Evolutionary conservation across 1,140 invertebrate genomes (phyloP).

Genomic region (Monochamus saltuarius): DNA sequence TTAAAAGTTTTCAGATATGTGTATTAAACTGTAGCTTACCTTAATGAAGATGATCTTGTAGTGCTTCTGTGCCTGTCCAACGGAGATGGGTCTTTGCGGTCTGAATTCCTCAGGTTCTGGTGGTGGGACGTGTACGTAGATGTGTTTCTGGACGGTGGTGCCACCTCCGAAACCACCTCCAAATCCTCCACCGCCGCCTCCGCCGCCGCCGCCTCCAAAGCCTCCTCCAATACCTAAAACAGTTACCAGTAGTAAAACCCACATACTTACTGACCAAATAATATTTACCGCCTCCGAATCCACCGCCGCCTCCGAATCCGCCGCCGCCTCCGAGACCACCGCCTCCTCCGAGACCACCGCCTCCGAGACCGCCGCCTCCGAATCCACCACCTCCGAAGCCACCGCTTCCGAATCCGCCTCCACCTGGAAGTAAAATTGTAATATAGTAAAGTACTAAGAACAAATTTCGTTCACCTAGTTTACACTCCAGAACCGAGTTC

Average conservation of each 20-base stretch:
- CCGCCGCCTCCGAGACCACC: slow-evolving; percentile 36
- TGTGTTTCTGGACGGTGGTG: slow-evolving; percentile 75
- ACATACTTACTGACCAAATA: too few species aligned
- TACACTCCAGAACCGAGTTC: too few species aligned
- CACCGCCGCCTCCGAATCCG: slow-evolving; percentile 32
- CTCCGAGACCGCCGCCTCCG: slow-evolving; percentile 18
- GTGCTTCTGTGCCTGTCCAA: slow-evolving; percentile 74
- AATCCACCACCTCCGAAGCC: slow-evolving; percentile 23
- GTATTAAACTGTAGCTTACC: slow-evolving; percentile 22
- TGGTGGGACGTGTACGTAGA: slow-evolving; percentile 80
- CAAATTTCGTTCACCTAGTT: too few species aligned
- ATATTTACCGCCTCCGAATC: slow-evolving; percentile 33
- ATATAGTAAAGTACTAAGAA: too few species aligned
- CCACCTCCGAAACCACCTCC: slow-evolving; percentile 55
- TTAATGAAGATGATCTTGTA: slow-evolving; percentile 92
- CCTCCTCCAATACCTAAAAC: slow-evolving; percentile 31
- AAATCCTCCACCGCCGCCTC: slow-evolving; percentile 32
- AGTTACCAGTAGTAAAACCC: not conserved
- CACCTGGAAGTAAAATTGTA: too few species aligned
- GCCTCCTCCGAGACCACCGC: slow-evolving; percentile 6
- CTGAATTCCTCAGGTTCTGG: slow-evolving; percentile 64
- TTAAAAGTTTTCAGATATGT: too few species aligned
- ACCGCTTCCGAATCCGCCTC: too few species aligned
- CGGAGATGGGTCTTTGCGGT: slow-evolving; percentile 63
- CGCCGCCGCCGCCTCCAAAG: slow-evolving; percentile 28